Conservation (phyloP, 2,888 invertebrate species). For the Aporophyla nigra region DNA sequence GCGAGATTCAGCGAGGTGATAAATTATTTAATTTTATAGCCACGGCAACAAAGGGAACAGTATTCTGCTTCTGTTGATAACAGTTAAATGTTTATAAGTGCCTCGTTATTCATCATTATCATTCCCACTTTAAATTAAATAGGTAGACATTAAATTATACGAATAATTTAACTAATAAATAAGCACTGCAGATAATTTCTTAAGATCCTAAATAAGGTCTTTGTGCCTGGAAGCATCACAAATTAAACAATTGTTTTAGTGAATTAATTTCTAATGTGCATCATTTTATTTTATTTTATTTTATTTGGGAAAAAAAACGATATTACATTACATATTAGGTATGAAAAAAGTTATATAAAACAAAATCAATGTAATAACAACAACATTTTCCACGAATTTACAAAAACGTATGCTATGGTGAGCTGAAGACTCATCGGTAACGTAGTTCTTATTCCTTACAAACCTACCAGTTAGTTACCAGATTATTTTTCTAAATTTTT, state of each 20-base stretch:
- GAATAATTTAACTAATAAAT: constrained; percentile 44
- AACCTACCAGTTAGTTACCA: too few species aligned
- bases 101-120: constrained; percentile 63
- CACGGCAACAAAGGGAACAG: constrained; percentile 38
- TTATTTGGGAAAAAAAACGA: too few species aligned
- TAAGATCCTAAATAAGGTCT: constrained; percentile 24
- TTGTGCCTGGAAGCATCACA: constrained; percentile 9
- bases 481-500: too few species aligned
- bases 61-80: constrained; percentile 49
- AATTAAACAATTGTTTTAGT: constrained; percentile 32
- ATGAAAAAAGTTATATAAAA: too few species aligned
- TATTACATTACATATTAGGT: too few species aligned
- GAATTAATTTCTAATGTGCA: constrained; percentile 21
- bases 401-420: too few species aligned
- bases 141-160: constrained; percentile 50
- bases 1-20: constrained; percentile 30
- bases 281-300: too few species aligned
- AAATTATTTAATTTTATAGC: constrained; percentile 52
- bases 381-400: too few species aligned
- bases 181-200: constrained; percentile 36
- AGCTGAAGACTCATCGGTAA: too few species aligned
- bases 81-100: constrained; percentile 52
- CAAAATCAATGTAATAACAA: too few species aligned
- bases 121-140: constrained; percentile 31
- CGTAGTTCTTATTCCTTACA: too few species aligned